Conservation (phyloP, 1,140 invertebrate species). For the Aphaenogaster rudis region DNA sequence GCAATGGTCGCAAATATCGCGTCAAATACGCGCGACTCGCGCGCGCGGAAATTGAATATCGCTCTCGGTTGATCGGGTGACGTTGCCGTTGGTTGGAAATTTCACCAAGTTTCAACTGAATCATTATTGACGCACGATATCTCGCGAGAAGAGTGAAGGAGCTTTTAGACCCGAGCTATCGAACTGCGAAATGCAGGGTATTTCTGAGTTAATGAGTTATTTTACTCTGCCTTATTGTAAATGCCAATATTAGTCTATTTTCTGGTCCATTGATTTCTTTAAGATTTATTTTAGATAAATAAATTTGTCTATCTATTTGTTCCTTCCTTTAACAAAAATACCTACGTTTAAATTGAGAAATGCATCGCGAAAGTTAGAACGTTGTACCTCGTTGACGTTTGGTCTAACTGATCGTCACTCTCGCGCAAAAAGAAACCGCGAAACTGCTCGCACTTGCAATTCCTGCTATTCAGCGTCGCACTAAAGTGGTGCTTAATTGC, state of each 20-base stretch:
- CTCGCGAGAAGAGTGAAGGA: not conserved
- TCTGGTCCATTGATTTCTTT: not conserved
- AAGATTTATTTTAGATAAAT: not conserved
- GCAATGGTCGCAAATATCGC: slow-evolving; percentile 53
- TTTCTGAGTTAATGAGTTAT: slow-evolving; percentile 15
- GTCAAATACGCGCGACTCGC: slow-evolving; percentile 26
- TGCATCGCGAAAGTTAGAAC: not conserved
- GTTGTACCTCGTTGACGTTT: slow-evolving; percentile 44
- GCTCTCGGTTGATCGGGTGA: slow-evolving; percentile 28
- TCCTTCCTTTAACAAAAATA: not conserved
- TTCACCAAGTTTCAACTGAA: slow-evolving; percentile 26
- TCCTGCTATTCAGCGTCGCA: slow-evolving; percentile 32
- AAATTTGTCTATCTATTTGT: not conserved
- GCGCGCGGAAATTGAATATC: slow-evolving; percentile 68
- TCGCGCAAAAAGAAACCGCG: slow-evolving; percentile 38
- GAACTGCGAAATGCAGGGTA: not conserved
- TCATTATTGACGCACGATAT: slow-evolving; percentile 38
- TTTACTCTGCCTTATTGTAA: not conserved
- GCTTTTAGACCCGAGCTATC: not conserved
- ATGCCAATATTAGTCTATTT: slow-evolving; percentile 17
- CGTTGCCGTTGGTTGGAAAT: not conserved
- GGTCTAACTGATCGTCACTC: slow-evolving; percentile 18
- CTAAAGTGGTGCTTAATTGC: slow-evolving; percentile 69
- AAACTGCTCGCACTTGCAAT: slow-evolving; percentile 43
- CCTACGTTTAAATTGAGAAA: not conserved